These are phyloP conservation scores for Drosophila sturtevanti DNA, from an alignment of 1,140 invertebrate genomes.

Conservation along the genomic window DNA sequence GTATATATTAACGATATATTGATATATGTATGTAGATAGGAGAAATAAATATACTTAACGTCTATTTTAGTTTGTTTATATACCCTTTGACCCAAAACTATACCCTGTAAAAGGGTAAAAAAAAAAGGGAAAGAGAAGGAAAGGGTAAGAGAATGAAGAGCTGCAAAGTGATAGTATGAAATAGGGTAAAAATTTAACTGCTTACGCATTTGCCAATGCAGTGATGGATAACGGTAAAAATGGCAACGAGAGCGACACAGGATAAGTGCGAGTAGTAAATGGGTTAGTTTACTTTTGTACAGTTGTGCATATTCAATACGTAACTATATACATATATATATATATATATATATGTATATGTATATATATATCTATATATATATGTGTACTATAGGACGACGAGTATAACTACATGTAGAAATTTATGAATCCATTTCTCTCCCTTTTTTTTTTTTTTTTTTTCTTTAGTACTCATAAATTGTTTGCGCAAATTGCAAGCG, in stretches of 20 bases:
- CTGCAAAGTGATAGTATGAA: background rate
- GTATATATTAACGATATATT: too few relatives aligned
- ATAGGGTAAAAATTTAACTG: conserved; percentile 19
- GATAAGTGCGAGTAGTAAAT: conserved; percentile 18
- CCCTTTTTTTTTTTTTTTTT: background rate
- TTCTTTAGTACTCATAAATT: conserved; percentile 13
- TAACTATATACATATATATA: conserved; percentile 38
- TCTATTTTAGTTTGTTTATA: too few relatives aligned
- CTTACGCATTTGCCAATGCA: conserved; percentile 25
- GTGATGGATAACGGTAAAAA: conserved; percentile 45
- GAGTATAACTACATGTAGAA: background rate
- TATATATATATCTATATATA: conserved; percentile 41
- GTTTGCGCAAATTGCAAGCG: conserved; percentile 22
- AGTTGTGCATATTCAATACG: conserved; percentile 34
- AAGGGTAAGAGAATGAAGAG: background rate
- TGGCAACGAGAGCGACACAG: conserved; percentile 16
- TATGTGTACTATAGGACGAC: background rate
- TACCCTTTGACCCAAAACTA: background rate
- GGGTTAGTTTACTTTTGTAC: conserved; percentile 43
- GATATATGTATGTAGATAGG: too few relatives aligned
- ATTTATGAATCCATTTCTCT: conserved; percentile 20
- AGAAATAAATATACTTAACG: too few relatives aligned
- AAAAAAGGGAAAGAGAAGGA: background rate
- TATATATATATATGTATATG: conserved; percentile 20
- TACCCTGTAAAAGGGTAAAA: too few relatives aligned